Percentiles rank a stretch among this genome's conserved stretches.
Conservation (phyloP, 2,888 invertebrate genomes). For the Ormyrus rosae region DNA sequence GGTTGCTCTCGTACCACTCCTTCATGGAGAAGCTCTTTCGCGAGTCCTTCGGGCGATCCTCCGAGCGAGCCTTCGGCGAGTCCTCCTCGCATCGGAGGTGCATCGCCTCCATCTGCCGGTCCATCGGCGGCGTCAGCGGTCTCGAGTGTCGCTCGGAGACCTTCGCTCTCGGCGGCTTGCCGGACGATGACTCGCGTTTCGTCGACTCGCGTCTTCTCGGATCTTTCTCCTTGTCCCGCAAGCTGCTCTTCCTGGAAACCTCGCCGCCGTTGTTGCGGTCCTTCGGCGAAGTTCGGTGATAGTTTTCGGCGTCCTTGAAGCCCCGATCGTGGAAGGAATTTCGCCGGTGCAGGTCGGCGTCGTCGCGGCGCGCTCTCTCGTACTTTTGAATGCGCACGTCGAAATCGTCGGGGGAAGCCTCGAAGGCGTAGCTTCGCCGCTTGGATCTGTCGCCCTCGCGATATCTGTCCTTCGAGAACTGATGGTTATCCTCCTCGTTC, state of each 20-base stretch:
- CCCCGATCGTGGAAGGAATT: conserved; percentile 55
- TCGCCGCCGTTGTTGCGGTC: conserved; percentile 20
- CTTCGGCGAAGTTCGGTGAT: conserved; percentile 5
- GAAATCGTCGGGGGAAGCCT: conserved; percentile 64
- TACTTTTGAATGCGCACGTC: conserved; percentile 67
- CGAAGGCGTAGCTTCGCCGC: conserved; percentile 61
- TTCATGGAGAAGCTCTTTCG: conserved; percentile 59
- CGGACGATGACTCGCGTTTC: conserved; percentile 49
- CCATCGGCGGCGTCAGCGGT: conserved; percentile 68
- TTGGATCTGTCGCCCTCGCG: conserved; percentile 58
- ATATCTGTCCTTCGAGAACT: conserved; percentile 50
- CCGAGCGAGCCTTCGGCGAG: not conserved
- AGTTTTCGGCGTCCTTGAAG: conserved; percentile 7
- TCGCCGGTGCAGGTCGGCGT: conserved; percentile 60
- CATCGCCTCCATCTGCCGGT: conserved; percentile 19
- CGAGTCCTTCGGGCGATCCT: not conserved
- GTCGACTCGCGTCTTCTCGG: conserved; percentile 43
- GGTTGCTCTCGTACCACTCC: conserved; percentile 67
- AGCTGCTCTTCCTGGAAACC: conserved; percentile 54
- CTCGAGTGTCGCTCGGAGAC: conserved; percentile 66
- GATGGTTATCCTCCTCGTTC: not conserved
- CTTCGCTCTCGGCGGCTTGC: conserved; percentile 48
- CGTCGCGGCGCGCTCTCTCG: conserved; percentile 63
- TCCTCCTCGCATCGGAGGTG: not conserved
- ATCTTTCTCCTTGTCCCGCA: conserved; percentile 45